Evolutionary conservation across 2,888 invertebrate species (phyloP), one percentile per base, ranked within the genome.

Genomic region (Acleris emargana): DNA sequence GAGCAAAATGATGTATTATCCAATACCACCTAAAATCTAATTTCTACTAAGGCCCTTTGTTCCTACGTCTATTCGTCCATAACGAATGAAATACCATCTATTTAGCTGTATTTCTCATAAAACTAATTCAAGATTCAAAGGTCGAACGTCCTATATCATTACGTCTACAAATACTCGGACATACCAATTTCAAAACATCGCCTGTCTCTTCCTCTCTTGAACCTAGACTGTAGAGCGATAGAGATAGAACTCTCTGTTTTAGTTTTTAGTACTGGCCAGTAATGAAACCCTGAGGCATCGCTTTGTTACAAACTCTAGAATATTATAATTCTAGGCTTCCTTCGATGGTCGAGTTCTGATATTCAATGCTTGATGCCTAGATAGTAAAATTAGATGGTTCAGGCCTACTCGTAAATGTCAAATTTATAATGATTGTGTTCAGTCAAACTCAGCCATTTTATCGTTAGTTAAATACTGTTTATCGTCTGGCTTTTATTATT

Each of bases 261-360:
- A 38, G 16, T 38, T 38, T 38, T 38, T 32, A 49, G 50, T 42
- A 62, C 68, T 51, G 64, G 58, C 52, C 59, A 58, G 73, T 76
- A 80, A 80, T 79, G 77, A 76, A 71, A 69, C 82, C 74, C 63
- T 67, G 32, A 72, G 83, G 75, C 17, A 22, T 64, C 71, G 73
- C 80, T 81, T 82, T 81, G 80, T 81, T 78, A 68, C 72, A 69
- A 68, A 67, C 71, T 70, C 76, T 76, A 78, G 71, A 69, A 74
- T 76, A 78, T 77, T 76, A 75, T 79, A 64, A 64, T 77, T 76
- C 71, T 63, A 64, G 68, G 70, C 73, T 76, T 74, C 76, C 64
- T 49, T 58, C 55, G 64, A 64, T 59, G 54, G 22, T 52, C 38
- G 9, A 9, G 59, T 51, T 57, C 25, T 28, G 64, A 55, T 60